Evolutionary conservation across 30 jellyfish, hydroid and myxozoan species (phyloP), one percentile per base, ranked within the genome.

Genomic region (Cassiopea andromeda): DNA sequence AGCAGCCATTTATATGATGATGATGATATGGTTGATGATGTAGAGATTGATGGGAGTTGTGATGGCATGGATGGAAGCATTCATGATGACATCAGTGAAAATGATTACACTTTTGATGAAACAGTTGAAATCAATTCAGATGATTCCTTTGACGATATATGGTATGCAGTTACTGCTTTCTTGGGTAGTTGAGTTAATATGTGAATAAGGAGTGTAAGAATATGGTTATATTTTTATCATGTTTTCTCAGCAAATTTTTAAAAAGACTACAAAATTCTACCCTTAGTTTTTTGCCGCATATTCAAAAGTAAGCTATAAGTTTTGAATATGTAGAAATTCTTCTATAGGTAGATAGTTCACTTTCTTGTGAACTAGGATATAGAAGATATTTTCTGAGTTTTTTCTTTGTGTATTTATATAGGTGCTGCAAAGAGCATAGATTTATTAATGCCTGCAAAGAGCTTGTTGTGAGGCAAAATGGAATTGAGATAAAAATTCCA

Each of bases 371-470:
- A 27, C 38, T 27, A 27, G 38, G 0, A 27, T 27, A 27, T 27
- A 27, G 38, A 27, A 27, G 38, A 27, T 0, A 27, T 27, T 54
- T 54, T 54, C 0, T 54, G 64, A 10, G 12, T 3, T 6, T 3
- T 54, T 54, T 54, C 64, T 27, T 27, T 27, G 38, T 27, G 12
- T 54, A 54, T 54, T 54, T 54, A 58, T 74, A 14, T 59, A 86
- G 93, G 83, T 86, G 66, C 12, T 44, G 16, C 1, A 46, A 60
- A 5, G 82, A 70, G 47, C 46, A 45, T 12, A 43, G 67, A 19
- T 90, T 57, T 91, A 43, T 90, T 7, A 81, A 73, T 92, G 87
- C 93, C 10, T 69, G 81, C 81, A 87, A 86, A 73, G 98, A 92
- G 72, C 82, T 92, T 2, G 95, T 92, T 47, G 73, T 92, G 1